Conservation (phyloP, 2,888 invertebrate species). For the Heliconius aoede region DNA sequence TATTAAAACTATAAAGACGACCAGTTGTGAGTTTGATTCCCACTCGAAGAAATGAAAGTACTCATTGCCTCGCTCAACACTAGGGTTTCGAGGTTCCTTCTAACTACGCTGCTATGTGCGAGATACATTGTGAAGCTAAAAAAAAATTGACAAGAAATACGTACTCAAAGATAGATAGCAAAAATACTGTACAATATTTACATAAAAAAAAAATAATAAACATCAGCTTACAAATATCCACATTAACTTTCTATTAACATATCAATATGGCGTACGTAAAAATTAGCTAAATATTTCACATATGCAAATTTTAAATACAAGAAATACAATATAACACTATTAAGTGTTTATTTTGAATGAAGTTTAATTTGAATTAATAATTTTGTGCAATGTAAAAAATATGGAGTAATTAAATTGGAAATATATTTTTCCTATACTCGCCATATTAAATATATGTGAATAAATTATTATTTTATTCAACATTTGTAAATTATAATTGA, state of each 20-base stretch:
- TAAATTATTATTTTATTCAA: not conserved
- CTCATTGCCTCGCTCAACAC: no score
- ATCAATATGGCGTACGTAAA: conserved; percentile 1
- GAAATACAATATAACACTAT: not conserved
- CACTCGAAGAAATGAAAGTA: no score
- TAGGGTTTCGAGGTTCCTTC: no score
- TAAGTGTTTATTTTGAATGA: not conserved
- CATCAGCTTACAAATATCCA: not conserved
- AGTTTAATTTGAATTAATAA: not conserved
- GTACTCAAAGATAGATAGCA: not conserved
- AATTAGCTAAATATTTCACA: not conserved
- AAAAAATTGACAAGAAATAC: not conserved
- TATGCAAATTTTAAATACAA: not conserved
- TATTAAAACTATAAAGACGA: not conserved
- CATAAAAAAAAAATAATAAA: not conserved
- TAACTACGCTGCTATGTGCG: no score
- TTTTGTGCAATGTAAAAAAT: not conserved
- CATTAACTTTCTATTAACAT: not conserved
- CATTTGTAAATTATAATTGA: not conserved
- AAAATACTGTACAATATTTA: not conserved
- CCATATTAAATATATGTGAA: not conserved
- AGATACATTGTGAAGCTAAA: no score
- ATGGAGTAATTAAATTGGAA: not conserved
- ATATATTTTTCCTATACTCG: not conserved
- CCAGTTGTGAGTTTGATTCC: no score